A percentile compares a stretch with the other conserved stretches of the same genome.
These are phyloP conservation scores for Drosophila hydei DNA, from an alignment of 1,140 invertebrate species.

Conservation along the genomic window DNA sequence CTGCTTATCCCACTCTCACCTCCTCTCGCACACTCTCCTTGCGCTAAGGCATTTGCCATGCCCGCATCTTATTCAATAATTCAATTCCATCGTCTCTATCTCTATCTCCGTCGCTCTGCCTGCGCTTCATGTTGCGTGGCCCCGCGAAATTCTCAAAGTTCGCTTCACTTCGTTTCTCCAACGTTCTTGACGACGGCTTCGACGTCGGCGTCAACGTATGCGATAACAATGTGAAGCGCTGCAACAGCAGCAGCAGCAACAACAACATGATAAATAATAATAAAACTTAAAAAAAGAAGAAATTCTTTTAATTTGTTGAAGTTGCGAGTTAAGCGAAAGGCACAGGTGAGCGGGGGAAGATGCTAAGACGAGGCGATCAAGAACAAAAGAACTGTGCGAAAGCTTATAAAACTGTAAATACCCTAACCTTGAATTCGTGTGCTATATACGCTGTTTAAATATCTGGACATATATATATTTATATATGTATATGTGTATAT, in stretches of 20 bases:
- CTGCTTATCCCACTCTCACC: slow-evolving; percentile 15
- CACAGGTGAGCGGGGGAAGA: slow-evolving; percentile 28
- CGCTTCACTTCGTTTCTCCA: slow-evolving; percentile 54
- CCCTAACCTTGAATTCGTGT: neutral
- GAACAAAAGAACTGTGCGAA: no score
- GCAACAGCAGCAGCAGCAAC: slow-evolving; percentile 8
- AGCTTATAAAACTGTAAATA: no score
- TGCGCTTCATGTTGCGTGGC: slow-evolving; percentile 27
- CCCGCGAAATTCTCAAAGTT: slow-evolving; percentile 62
- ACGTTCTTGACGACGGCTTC: slow-evolving; percentile 14
- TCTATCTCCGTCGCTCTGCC: neutral
- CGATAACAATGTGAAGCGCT: slow-evolving; percentile 61
- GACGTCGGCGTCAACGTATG: slow-evolving; percentile 26
- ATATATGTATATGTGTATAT: no score
- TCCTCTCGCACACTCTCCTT: neutral
- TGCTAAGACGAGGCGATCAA: neutral
- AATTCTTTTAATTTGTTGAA: slow-evolving; percentile 58
- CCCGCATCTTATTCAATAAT: slow-evolving; percentile 55
- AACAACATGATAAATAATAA: slow-evolving; percentile 38
- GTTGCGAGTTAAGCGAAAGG: slow-evolving; percentile 1
- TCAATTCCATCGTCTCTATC: slow-evolving; percentile 25
- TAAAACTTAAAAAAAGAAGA: slow-evolving; percentile 30
- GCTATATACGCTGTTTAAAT: no score
- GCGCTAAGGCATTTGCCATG: neutral
- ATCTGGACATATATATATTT: no score